Evolutionary conservation across 2,888 invertebrate genomes (phyloP).

Genomic region (Eupithecia pulchellata): DNA sequence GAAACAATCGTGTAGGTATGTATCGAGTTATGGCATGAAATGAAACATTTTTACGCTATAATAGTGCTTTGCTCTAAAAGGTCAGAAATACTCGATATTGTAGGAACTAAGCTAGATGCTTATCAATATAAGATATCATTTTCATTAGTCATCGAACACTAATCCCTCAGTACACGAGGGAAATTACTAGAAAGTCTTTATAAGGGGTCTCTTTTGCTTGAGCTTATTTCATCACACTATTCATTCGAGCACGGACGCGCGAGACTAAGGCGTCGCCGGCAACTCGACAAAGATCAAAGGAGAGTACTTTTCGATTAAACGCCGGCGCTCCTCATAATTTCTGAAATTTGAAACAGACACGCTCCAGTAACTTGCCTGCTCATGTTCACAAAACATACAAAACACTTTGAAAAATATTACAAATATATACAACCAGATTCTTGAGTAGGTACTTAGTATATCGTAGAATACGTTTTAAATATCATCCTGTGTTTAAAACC

Average conservation of each 20-base stretch:
- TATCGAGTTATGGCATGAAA: constrained; percentile 27
- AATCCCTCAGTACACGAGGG: constrained; percentile 47
- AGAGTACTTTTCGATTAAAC: constrained; percentile 64
- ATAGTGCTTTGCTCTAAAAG: constrained; percentile 12
- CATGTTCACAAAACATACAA: not conserved
- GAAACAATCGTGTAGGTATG: no score
- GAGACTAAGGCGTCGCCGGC: constrained; percentile 51
- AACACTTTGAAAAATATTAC: not conserved
- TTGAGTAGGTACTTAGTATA: not conserved
- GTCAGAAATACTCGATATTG: not conserved
- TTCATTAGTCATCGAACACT: constrained; percentile 39
- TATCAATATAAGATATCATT: constrained; percentile 34
- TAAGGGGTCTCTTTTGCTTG: constrained; percentile 47
- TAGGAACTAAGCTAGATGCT: constrained; percentile 9
- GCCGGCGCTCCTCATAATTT: constrained; percentile 58
- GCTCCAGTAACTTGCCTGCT: constrained; percentile 47
- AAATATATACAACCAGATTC: not conserved
- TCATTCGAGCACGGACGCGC: constrained; percentile 56
- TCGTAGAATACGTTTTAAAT: not conserved
- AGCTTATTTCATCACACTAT: constrained; percentile 56
- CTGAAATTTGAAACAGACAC: constrained; percentile 52
- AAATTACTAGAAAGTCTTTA: constrained; percentile 53
- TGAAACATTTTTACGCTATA: constrained; percentile 20
- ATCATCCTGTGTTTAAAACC: not conserved
- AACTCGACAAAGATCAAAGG: constrained; percentile 61